phyloP scores from a whole-genome alignment of 2,888 invertebrate species.

The Opisthograptis luteolata region DNA sequence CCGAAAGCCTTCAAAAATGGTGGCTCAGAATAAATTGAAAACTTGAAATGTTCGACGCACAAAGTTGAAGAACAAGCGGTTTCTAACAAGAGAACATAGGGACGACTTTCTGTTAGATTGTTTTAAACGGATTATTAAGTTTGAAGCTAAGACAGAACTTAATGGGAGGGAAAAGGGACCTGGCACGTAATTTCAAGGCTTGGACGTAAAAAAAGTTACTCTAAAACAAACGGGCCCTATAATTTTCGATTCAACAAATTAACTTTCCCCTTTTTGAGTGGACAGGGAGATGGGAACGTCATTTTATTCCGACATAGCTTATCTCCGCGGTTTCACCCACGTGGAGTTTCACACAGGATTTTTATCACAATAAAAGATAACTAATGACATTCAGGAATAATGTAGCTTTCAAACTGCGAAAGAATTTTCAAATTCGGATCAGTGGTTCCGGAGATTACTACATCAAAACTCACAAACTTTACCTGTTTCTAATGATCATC shows the following conservation, averaged over 20 bases:
- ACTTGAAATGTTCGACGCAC: constrained; percentile 22
- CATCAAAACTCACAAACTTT: too few species aligned
- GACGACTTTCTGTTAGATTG: constrained; percentile 3
- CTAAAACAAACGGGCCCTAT: constrained; percentile 3
- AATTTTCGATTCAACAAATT: constrained; percentile 13
- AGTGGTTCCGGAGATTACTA: too few species aligned
- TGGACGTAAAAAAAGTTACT: constrained; percentile 1
- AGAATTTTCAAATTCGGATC: too few species aligned
- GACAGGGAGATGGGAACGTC: too few species aligned
- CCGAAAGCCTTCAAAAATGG: constrained; percentile 12
- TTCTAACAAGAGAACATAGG: constrained; percentile 19
- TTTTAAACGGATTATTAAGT: constrained; percentile 19
- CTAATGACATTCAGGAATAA: too few species aligned
- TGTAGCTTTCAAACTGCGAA: too few species aligned
- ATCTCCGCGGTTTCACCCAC: too few species aligned
- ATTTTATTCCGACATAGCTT: too few species aligned
- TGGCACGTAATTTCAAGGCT: constrained; percentile 11
- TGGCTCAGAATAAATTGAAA: constrained; percentile 18
- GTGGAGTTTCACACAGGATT: too few species aligned
- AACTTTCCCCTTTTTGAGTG: too few species aligned
- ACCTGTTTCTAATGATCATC: too few species aligned
- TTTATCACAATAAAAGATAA: too few species aligned
- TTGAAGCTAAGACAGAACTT: constrained; percentile 7
- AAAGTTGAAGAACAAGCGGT: constrained; percentile 30
- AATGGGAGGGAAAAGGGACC: constrained; percentile 6